phyloP scores from a whole-genome alignment of 2,797 vertebrate genomes.

The Semaprochilodus insignis region DNA sequence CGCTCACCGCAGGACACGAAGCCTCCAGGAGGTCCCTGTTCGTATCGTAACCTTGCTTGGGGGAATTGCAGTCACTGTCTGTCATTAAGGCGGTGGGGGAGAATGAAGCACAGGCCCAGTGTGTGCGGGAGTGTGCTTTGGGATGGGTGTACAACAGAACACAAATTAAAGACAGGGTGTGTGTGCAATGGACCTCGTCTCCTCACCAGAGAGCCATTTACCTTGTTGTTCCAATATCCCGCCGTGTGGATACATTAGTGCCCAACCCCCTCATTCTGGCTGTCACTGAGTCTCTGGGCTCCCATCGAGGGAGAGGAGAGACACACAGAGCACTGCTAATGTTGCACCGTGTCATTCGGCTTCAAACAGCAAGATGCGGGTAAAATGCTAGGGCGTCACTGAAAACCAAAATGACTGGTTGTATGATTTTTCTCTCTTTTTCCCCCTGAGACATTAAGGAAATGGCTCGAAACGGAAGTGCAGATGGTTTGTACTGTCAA shows the following conservation, averaged over 20 bases:
- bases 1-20: slow-evolving; percentile 41
- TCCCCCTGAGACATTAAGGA: slow-evolving; percentile 27
- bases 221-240: slow-evolving; percentile 57
- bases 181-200: slow-evolving; percentile 46
- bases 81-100: slow-evolving; percentile 52
- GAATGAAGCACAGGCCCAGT: slow-evolving; percentile 24
- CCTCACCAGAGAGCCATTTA: slow-evolving; percentile 55
- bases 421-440: slow-evolving; percentile 33
- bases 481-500: slow-evolving; percentile 49
- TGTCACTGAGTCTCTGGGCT: slow-evolving; percentile 38
- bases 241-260: slow-evolving; percentile 55
- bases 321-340: slow-evolving; percentile 41
- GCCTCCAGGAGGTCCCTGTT: slow-evolving; percentile 46
- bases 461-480: slow-evolving; percentile 41
- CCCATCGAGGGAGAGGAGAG: slow-evolving; percentile 45
- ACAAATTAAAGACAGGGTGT: slow-evolving; percentile 33
- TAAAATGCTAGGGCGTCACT: slow-evolving; percentile 29
- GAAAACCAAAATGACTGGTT: slow-evolving; percentile 53
- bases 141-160: slow-evolving; percentile 29
- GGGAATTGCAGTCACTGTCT: slow-evolving; percentile 48
- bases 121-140: slow-evolving; percentile 29
- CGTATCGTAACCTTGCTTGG: slow-evolving; percentile 46
- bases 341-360: slow-evolving; percentile 40
- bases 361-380: slow-evolving; percentile 40
- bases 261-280: slow-evolving; percentile 38